A percentile compares a stretch with the other conserved stretches of the same genome.
phyloP scores from a whole-genome alignment of 2,113 vertebrate species.

The Jaculus jaculus region DNA sequence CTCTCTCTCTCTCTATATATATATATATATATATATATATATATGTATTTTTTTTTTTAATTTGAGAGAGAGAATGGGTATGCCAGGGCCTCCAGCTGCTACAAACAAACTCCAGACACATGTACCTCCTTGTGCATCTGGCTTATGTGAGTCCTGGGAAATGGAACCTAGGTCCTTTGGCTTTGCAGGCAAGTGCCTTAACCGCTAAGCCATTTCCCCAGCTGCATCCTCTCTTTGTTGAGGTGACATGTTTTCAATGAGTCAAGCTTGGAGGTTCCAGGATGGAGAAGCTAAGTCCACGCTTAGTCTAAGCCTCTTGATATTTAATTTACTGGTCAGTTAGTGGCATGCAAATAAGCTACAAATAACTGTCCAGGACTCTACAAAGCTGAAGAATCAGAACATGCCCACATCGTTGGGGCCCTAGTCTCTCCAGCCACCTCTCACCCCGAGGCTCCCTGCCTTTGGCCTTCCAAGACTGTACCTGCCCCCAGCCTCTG shows the following conservation, averaged over 20 bases:
- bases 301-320: constrained; percentile 29
- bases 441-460: neutral
- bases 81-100: too few relatives aligned
- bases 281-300: neutral
- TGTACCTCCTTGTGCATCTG: too few relatives aligned
- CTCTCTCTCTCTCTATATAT: too few relatives aligned
- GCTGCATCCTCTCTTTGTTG: too few relatives aligned
- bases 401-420: neutral
- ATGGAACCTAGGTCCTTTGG: too few relatives aligned
- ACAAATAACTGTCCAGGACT: neutral
- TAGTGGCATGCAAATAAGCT: constrained; percentile 16
- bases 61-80: too few relatives aligned
- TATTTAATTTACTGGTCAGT: constrained; percentile 53
- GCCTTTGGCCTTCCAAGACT: neutral
- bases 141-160: too few relatives aligned
- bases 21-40: too few relatives aligned
- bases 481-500: neutral
- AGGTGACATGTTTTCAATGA: neutral
- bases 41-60: too few relatives aligned
- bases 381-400: neutral
- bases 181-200: too few relatives aligned
- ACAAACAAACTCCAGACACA: too few relatives aligned
- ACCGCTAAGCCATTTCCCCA: too few relatives aligned
- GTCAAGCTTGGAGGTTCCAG: neutral
- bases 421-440: neutral